Evolutionary conservation across 2,888 invertebrate species (phyloP).

Genomic region (Macrosoma leucophasiata): DNA sequence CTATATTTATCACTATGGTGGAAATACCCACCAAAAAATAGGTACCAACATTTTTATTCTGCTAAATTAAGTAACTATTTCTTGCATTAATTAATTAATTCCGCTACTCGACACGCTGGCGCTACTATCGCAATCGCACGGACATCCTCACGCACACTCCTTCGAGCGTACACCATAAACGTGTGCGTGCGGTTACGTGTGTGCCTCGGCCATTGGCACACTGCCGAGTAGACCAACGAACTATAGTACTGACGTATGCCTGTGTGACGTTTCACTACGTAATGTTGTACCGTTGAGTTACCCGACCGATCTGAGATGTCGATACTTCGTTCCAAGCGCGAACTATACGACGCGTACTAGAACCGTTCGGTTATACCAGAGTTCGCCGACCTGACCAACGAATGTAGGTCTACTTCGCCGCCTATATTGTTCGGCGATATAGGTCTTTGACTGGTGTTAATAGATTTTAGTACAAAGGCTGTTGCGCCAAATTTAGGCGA

Average conservation of each 20-base stretch:
- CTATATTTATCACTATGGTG: too few species aligned
- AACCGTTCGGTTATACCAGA: too few species aligned
- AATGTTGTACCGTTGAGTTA: conserved; percentile 45
- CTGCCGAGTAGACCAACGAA: conserved; percentile 72
- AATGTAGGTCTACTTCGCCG: too few species aligned
- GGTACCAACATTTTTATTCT: too few species aligned
- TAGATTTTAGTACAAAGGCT: too few species aligned
- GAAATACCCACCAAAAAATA: too few species aligned
- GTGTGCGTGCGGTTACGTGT: conserved; percentile 31
- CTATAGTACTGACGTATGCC: conserved; percentile 55
- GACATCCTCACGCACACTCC: conserved; percentile 10
- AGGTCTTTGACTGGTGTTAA: too few species aligned
- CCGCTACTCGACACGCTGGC: conserved; percentile 35
- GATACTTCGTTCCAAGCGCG: too few species aligned
- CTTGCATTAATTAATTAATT: conserved; percentile 27
- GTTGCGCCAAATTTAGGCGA: too few species aligned
- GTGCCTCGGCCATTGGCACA: conserved; percentile 63
- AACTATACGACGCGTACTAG: too few species aligned
- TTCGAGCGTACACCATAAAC: conserved; percentile 28
- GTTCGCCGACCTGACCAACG: too few species aligned
- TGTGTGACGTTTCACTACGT: conserved; percentile 51
- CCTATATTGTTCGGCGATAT: too few species aligned
- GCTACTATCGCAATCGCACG: conserved; percentile 22
- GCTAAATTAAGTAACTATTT: conserved; percentile 7
- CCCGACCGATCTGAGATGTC: conserved; percentile 35